Base-by-base conservation (phyloP, 2,113 vertebrate species). In the Onychostruthus taczanowskii region DNA sequence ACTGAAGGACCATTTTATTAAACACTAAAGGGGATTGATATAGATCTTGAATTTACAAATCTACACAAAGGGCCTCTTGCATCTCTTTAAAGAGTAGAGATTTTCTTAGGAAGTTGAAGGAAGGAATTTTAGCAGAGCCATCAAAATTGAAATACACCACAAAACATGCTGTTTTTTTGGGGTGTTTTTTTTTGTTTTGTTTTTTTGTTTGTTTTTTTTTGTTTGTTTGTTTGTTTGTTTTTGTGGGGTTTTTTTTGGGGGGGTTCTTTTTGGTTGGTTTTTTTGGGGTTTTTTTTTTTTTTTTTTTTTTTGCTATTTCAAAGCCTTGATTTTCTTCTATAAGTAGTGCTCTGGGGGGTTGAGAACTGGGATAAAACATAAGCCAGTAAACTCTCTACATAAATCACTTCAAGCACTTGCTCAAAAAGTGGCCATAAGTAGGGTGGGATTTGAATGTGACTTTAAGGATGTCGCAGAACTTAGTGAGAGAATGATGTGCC, bases 401-500 rank as follows among this genome's bases (percentile, higher is more conserved):
- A 90, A 69, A 62, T 24, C 13, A 31, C 16, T 56, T 79, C 15
- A 49, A 28, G 28, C 14, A 1, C 49, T 64, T 82, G 20, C 23
- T 77, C 19, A 21, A 49, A 49, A 53, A 66, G 35, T 31, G 21
- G 2, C 23, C 30, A 10, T 47, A 80, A 59, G 67, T 21, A 35
- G 10, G 16, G 15, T 72, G 26, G 27, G 22, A 73, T 94, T 93
- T 85, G 17, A 72, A 64, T 53, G 52, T 53, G 53, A 33, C 33
- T 80, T 95, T 62, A 80, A 70, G 41, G 19, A 64, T 72, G 11
- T 26, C 26, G 20, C 17, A 64, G 31, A 87, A 72, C 2, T 44
- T 37, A 79, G 9, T 5, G 61, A 66, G 19, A 70, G 8, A 46
- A 33, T 0, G 1, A 31, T 3, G 1, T 26, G 17, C 6, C 44